Evolutionary conservation across 2,888 invertebrate species (phyloP).

Genomic region (Rhodophaea formosa): DNA sequence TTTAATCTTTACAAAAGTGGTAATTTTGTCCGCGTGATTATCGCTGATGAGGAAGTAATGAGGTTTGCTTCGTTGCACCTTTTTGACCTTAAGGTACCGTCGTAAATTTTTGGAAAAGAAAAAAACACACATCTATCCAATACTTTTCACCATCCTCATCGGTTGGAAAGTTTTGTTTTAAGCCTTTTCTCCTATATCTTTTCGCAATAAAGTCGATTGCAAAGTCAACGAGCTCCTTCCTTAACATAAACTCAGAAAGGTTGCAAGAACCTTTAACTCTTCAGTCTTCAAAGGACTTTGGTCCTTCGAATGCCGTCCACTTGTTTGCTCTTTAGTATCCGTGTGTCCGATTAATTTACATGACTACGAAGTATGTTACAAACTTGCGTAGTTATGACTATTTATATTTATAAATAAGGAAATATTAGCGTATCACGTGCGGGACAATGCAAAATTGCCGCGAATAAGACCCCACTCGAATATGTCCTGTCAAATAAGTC

Average conservation of each 20-base stretch:
- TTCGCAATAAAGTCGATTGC: too few species aligned
- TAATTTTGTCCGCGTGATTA: too few species aligned
- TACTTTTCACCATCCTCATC: too few species aligned
- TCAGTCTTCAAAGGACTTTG: neutral
- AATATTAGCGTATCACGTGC: conserved; percentile 34
- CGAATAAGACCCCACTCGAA: neutral
- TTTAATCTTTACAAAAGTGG: too few species aligned
- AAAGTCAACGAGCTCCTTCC: too few species aligned
- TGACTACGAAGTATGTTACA: neutral
- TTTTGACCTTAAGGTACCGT: too few species aligned
- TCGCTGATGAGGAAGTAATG: too few species aligned
- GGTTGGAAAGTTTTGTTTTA: too few species aligned
- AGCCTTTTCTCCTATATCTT: too few species aligned
- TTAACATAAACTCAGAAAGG: neutral
- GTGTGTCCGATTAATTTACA: conserved; percentile 12
- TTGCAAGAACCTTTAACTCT: neutral
- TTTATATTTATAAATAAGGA: conserved; percentile 29
- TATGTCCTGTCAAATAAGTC: neutral
- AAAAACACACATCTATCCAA: too few species aligned
- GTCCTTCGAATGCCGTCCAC: neutral
- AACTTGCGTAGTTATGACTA: neutral
- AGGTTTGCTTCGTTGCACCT: too few species aligned
- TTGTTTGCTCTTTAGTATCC: conserved; percentile 2
- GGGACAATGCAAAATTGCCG: conserved; percentile 16
- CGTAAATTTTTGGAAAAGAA: too few species aligned